Base-by-base conservation (phyloP, 2,797 vertebrate species). In the Fistularia tabacaria region DNA sequence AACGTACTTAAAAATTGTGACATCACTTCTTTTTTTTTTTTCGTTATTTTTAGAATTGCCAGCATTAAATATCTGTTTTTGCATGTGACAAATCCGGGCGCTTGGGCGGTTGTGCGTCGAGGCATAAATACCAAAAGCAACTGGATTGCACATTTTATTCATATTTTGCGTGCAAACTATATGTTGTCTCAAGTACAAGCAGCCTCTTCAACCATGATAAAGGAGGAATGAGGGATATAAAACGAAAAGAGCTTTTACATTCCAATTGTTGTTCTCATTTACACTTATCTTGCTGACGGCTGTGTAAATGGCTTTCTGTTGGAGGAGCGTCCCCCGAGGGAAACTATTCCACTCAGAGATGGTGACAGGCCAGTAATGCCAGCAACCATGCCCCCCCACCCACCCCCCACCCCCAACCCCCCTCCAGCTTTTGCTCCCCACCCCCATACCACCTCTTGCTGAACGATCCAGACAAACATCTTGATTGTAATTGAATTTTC, bases 401-500 rank as follows among this genome's bases (percentile, higher is more conserved):
- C 6, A 38, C 25, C 11, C 8, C 44, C 3, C 40, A 25, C 9
- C 45, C 11, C 14, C 14, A 39, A 10, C 52, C 7, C 15, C 10
- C 42, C 8, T 15, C 52, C 12, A 7, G 6, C 25, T 1, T 11
- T 39, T 37, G 0, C 42, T 49, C 36, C 64, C 80, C 74, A 55
- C n/a, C 69, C 44, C 49, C 51, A 45, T 62, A 66, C 64, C 36
- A 8, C 53, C 65, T 59, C 48, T 71, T 65, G 41, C 66, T 62
- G 47, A 76, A 74, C 66, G 68, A 58, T 65, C 66, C 77, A 84
- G 79, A 89, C 89, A 87, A 87, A 88, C 85, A 87, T 87, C 75
- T 73, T 90, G 85, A 87, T 87, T 82, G 83, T 91, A 91, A 92
- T 90, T 90, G 85, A 88, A 88, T 93, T 92, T 91, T 86, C 72